Percentiles rank a stretch among this genome's conserved stretches.
Conservation (phyloP, 2,797 vertebrate species). For the Helarctos malayanus region DNA sequence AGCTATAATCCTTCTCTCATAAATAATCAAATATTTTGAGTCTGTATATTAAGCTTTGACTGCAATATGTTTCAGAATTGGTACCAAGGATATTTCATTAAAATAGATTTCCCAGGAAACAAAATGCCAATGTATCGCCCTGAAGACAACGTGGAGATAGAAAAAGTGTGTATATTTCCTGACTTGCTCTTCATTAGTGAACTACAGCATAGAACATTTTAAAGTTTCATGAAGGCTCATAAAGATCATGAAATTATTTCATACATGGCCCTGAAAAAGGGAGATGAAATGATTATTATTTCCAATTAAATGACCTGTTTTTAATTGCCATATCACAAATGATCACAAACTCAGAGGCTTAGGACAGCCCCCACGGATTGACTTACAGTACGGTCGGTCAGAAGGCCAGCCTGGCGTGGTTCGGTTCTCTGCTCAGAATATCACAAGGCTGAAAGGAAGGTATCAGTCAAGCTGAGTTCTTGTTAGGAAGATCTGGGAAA, state of each 20-base stretch:
- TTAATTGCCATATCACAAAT: slow-evolving; percentile 7
- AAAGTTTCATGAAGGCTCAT: not conserved
- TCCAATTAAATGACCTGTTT: not conserved
- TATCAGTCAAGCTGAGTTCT: not conserved
- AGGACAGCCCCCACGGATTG: not conserved
- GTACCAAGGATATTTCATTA: slow-evolving; percentile 55
- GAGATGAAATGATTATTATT: not conserved
- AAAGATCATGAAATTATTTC: slow-evolving; percentile 49
- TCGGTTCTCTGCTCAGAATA: not conserved
- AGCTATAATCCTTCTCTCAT: slow-evolving; percentile 37
- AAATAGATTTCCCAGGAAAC: slow-evolving; percentile 58
- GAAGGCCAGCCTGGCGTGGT: not conserved
- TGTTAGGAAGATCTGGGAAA: not conserved
- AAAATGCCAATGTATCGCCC: slow-evolving; percentile 2
- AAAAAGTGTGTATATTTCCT: slow-evolving; percentile 25
- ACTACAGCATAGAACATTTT: not conserved
- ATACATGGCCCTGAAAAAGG: not conserved
- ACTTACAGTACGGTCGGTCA: not conserved
- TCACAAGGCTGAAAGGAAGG: not conserved
- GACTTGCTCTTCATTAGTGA: slow-evolving; percentile 42
- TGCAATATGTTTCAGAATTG: slow-evolving; percentile 41
- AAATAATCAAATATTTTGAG: slow-evolving; percentile 56
- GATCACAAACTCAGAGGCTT: not conserved
- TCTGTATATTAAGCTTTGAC: slow-evolving; percentile 15
- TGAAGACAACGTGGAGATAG: slow-evolving; percentile 38